A percentile compares a stretch with the other conserved stretches of the same genome.
Conservation (phyloP, 2,797 vertebrate species). For the Meda fulgida region DNA sequence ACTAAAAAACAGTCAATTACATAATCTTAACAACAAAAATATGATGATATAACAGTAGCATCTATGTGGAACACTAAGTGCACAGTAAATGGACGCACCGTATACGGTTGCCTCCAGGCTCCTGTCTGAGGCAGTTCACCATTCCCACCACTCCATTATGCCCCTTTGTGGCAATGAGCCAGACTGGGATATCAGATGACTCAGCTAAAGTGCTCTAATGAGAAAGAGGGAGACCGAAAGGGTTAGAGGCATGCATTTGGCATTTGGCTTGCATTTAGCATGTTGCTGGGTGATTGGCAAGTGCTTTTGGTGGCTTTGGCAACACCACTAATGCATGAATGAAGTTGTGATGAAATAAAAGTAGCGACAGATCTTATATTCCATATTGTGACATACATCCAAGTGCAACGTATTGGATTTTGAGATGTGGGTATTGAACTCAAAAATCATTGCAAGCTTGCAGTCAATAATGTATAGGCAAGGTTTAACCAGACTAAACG, state of each 20-base stretch:
- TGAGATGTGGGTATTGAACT: not conserved
- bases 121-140: constrained; percentile 96
- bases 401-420: not conserved
- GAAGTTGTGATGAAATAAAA: not conserved
- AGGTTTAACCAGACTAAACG: not conserved
- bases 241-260: not conserved
- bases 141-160: constrained; percentile 91
- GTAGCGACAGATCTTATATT: not conserved
- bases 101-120: constrained; percentile 88
- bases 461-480: not conserved
- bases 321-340: constrained; percentile 1
- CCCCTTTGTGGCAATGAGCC: constrained; percentile 82
- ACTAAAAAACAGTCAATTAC: not conserved
- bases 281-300: not conserved
- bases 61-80: not conserved
- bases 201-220: constrained; percentile 75
- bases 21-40: not conserved
- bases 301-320: not conserved
- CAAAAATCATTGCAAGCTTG: not conserved
- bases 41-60: not conserved
- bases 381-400: not conserved
- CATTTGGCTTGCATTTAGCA: no score
- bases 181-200: constrained; percentile 79
- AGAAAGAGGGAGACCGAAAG: constrained; percentile 21
- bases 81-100: constrained; percentile 75